Conservation (phyloP, 2,797 vertebrate species). For the Rallus crepitans region DNA sequence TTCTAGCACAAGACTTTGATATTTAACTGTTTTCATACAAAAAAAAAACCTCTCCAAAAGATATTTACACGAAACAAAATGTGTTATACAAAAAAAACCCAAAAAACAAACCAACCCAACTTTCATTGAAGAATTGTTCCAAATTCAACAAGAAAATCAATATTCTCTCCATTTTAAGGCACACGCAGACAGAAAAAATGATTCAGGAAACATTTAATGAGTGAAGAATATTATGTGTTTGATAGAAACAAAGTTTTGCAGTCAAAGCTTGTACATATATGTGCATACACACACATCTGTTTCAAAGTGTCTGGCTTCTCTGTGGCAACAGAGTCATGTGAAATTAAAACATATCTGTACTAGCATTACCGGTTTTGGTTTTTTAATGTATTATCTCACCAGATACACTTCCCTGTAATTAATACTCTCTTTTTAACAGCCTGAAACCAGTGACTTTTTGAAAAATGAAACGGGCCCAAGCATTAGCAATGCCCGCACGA, state of each 20-base stretch:
- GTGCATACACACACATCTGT: fast-evolving
- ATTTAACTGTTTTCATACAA: background rate
- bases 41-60: background rate
- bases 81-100: background rate
- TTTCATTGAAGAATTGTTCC: background rate
- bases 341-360: background rate
- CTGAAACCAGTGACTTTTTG: background rate
- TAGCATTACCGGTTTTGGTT: background rate
- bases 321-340: background rate
- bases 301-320: background rate
- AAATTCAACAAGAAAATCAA: background rate
- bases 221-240: background rate
- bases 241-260: background rate
- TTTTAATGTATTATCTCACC: background rate
- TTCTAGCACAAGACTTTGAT: background rate
- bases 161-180: background rate
- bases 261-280: background rate
- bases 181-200: background rate
- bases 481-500: background rate
- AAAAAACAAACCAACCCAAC: too few species aligned
- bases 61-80: background rate
- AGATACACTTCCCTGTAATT: background rate
- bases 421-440: background rate
- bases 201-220: background rate
- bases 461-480: background rate